Evolutionary conservation across 1,140 invertebrate genomes (phyloP).

Genomic region (Euglossa dilemma): DNA sequence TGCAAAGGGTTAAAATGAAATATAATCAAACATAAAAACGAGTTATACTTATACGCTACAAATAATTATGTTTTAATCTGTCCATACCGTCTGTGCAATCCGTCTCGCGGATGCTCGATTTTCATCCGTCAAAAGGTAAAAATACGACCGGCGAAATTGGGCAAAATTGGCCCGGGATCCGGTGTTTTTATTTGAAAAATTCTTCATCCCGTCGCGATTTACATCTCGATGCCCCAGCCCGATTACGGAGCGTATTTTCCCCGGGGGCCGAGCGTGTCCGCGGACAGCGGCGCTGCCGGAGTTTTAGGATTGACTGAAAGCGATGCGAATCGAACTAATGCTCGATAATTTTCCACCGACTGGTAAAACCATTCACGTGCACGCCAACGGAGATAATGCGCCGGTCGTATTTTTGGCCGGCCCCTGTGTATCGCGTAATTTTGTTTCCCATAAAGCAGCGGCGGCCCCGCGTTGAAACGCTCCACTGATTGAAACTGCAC

Average conservation of each 20-base stretch:
- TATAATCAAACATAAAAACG: too few relatives aligned
- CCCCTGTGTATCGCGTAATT: constrained; percentile 8
- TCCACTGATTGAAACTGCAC: constrained; percentile 22
- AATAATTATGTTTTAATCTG: too few relatives aligned
- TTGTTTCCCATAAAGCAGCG: constrained; percentile 16
- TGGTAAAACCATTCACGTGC: constrained; percentile 41
- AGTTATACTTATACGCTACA: too few relatives aligned
- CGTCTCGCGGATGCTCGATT: too few relatives aligned
- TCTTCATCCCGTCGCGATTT: not conserved
- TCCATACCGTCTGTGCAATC: too few relatives aligned
- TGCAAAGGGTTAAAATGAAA: too few relatives aligned
- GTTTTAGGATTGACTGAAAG: constrained; percentile 39
- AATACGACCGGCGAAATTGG: too few relatives aligned
- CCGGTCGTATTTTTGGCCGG: not conserved
- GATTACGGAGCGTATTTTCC: not conserved
- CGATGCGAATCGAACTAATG: constrained; percentile 48
- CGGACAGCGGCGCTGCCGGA: too few relatives aligned
- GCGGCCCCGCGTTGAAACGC: not conserved
- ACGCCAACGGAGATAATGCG: constrained; percentile 30
- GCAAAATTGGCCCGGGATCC: not conserved
- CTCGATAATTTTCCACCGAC: constrained; percentile 36
- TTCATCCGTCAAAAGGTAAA: too few relatives aligned
- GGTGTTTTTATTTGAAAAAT: not conserved
- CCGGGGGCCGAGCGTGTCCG: too few relatives aligned
- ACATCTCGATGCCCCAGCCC: too few relatives aligned